phyloP scores from a whole-genome alignment of 92 coral and sea anemone genomes.

The Porites rus region DNA sequence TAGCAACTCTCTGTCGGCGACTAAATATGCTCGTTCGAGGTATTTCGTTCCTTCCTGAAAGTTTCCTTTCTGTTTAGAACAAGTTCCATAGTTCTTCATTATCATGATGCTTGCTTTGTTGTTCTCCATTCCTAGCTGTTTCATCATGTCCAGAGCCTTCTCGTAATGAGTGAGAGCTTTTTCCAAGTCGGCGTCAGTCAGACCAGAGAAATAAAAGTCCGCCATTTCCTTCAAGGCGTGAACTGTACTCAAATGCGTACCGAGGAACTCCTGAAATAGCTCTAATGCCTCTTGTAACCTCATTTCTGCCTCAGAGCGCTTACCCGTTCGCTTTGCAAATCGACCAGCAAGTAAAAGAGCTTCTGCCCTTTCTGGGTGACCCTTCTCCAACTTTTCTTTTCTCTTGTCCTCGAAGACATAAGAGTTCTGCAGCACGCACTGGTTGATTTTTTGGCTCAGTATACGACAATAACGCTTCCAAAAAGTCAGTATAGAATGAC shows the following conservation, averaged over 20 bases:
- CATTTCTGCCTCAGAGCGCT: not conserved
- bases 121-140: conserved; percentile 1
- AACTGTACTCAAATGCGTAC: conserved; percentile 21
- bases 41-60: conserved; percentile 7
- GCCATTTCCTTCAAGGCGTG: not conserved
- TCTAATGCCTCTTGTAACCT: not conserved
- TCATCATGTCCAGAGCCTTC: not conserved
- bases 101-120: conserved; percentile 16
- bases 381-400: conserved; percentile 3
- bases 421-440: conserved; percentile 18
- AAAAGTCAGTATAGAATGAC: not conserved
- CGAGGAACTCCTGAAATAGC: conserved; percentile 3
- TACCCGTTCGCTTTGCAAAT: not conserved
- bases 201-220: not conserved
- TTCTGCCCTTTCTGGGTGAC: conserved; percentile 27
- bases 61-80: not conserved
- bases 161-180: conserved; percentile 3
- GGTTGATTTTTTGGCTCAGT: not conserved
- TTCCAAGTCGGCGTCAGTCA: not conserved
- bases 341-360: conserved; percentile 19
- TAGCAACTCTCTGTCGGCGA: conserved; percentile 28
- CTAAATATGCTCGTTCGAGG: not conserved
- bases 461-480: not conserved
- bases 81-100: conserved; percentile 32
- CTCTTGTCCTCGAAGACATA: conserved; percentile 30